Evolutionary conservation across 2,888 invertebrate genomes (phyloP).

Genomic region (Cybosia mesomella): DNA sequence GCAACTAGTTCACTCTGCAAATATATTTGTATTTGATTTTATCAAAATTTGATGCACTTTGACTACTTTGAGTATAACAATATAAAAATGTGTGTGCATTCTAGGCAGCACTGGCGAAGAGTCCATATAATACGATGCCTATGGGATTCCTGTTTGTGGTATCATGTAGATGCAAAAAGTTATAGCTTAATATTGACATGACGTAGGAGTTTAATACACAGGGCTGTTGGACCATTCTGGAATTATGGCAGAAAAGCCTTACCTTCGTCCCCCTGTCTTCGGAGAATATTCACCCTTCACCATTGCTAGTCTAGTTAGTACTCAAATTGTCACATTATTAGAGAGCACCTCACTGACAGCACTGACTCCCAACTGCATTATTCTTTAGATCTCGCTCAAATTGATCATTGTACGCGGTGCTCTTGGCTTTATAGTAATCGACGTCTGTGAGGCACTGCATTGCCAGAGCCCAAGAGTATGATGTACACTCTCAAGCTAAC

Average conservation of each 20-base stretch:
- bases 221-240: background rate
- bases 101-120: conserved; percentile 8
- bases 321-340: background rate
- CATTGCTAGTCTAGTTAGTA: background rate
- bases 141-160: background rate
- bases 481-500: background rate
- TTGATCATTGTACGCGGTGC: background rate
- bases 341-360: background rate
- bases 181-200: background rate
- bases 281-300: conserved; percentile 5
- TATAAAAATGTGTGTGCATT: background rate
- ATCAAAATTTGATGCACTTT: background rate
- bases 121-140: conserved; percentile 3
- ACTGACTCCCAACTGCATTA: background rate
- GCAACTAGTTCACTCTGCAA: background rate
- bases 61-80: background rate
- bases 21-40: background rate
- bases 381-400: background rate
- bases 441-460: background rate
- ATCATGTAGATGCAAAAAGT: background rate
- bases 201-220: background rate
- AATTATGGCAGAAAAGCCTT: background rate
- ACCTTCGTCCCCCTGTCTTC: background rate
- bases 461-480: background rate
- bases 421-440: background rate